A percentile compares a stretch with the other conserved stretches of the same genome.
Evolutionary conservation across 2,888 invertebrate species (phyloP).

Genomic region (Machimus atricapillus): DNA sequence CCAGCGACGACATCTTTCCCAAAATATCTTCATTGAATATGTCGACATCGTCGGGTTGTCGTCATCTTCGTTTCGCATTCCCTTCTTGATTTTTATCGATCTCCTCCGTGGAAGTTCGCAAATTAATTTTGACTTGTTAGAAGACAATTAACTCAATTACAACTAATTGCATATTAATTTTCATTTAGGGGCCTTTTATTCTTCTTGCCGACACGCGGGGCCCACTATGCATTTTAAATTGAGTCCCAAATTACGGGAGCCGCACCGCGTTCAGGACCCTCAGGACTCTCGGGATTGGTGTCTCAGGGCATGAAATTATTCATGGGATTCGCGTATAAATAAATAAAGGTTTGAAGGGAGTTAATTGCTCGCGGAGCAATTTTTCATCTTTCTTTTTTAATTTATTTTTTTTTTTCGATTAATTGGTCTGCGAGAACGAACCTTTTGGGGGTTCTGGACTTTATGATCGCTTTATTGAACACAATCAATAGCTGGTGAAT

Average conservation of each 20-base stretch:
- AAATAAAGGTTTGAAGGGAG: not conserved
- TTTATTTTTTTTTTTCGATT: not conserved
- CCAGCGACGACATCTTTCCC: not conserved
- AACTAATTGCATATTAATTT: constrained; percentile 31
- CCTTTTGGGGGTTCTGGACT: not conserved
- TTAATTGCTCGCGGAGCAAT: constrained; percentile 11
- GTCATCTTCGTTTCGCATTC: not conserved
- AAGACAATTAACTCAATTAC: constrained; percentile 22
- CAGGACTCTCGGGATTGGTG: not conserved
- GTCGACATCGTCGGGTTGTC: not conserved
- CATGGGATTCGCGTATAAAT: not conserved
- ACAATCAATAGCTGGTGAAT: not conserved
- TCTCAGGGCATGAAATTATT: not conserved
- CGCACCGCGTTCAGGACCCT: not conserved
- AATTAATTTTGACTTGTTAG: constrained; percentile 18
- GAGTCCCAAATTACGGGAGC: not conserved
- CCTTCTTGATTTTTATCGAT: not conserved
- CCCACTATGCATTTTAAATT: constrained; percentile 30
- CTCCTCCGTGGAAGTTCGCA: not conserved
- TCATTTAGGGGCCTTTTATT: constrained; percentile 16
- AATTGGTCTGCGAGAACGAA: not conserved
- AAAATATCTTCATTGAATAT: not conserved
- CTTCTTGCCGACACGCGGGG: not conserved
- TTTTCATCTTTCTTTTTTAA: not conserved
- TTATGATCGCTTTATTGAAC: not conserved